Evolutionary conservation across 2,888 invertebrate species (phyloP).

Genomic region (Rotaria macrura): DNA sequence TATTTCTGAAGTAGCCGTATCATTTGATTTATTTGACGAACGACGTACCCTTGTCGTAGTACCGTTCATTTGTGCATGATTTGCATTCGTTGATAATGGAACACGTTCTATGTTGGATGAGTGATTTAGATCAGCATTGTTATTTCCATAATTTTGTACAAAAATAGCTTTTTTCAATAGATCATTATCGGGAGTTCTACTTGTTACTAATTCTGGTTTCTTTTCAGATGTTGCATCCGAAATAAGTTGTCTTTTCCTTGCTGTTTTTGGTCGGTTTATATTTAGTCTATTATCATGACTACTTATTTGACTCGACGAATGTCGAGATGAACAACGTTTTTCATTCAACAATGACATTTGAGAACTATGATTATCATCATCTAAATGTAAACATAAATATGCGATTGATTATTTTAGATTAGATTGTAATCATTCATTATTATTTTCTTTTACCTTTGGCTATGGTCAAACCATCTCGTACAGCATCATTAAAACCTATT

Average conservation of each 20-base stretch:
- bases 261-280: not conserved
- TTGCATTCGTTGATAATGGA: not conserved
- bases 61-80: not conserved
- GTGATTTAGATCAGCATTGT: not conserved
- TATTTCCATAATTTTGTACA: not conserved
- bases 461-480: not conserved
- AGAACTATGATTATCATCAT: not conserved
- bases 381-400: not conserved
- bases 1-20: not conserved
- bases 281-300: not conserved
- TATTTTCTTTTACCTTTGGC: too few relatives aligned
- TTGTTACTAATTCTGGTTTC: not conserved
- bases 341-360: not conserved
- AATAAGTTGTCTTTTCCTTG: not conserved
- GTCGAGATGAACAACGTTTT: not conserved
- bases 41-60: not conserved
- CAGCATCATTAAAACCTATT: not conserved
- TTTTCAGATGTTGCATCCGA: not conserved
- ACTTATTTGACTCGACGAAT: not conserved
- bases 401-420: not conserved
- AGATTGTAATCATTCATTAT: too few relatives aligned
- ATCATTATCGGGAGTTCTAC: not conserved
- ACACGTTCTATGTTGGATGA: not conserved
- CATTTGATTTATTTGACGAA: not conserved
- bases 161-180: not conserved